Percentiles rank a stretch among this genome's conserved stretches.
phyloP scores from a whole-genome alignment of 2,113 vertebrate genomes.

The Clarias gariepinus region DNA sequence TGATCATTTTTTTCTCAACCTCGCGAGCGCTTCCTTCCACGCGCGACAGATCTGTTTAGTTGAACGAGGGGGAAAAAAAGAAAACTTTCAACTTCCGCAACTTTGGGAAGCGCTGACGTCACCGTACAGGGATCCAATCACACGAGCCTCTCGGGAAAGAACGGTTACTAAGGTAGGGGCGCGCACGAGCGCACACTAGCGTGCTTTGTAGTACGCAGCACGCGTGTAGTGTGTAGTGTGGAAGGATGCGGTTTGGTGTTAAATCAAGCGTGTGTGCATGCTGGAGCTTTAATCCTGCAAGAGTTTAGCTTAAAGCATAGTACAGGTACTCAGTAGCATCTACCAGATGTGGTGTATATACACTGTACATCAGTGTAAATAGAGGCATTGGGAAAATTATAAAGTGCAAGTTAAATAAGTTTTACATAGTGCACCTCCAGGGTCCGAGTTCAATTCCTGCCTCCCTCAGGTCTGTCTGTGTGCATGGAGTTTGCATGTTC shows the following conservation, averaged over 20 bases:
- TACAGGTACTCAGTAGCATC: too few relatives aligned
- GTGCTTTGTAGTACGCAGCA: background rate
- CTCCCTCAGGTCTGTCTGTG: too few relatives aligned
- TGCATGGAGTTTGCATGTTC: too few relatives aligned
- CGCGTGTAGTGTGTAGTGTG: background rate
- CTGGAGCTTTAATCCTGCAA: background rate
- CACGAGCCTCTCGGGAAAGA: background rate
- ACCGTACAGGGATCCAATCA: conserved; percentile 46
- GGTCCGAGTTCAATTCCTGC: too few relatives aligned
- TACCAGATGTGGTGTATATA: too few relatives aligned
- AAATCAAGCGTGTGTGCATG: background rate
- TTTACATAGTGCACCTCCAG: too few relatives aligned
- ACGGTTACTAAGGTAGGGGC: background rate
- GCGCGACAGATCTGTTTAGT: conserved; percentile 9
- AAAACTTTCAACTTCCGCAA: conserved; percentile 62
- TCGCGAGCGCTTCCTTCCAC: background rate
- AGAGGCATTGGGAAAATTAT: too few relatives aligned
- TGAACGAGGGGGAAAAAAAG: conserved; percentile 19
- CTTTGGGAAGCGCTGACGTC: conserved; percentile 52
- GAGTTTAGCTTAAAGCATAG: background rate
- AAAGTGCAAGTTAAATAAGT: too few relatives aligned
- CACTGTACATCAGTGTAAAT: too few relatives aligned
- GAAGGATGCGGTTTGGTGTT: background rate
- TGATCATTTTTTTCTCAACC: background rate
- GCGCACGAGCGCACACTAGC: background rate